Conservation (phyloP, 1,140 invertebrate genomes). For the Psix sp. region DNA sequence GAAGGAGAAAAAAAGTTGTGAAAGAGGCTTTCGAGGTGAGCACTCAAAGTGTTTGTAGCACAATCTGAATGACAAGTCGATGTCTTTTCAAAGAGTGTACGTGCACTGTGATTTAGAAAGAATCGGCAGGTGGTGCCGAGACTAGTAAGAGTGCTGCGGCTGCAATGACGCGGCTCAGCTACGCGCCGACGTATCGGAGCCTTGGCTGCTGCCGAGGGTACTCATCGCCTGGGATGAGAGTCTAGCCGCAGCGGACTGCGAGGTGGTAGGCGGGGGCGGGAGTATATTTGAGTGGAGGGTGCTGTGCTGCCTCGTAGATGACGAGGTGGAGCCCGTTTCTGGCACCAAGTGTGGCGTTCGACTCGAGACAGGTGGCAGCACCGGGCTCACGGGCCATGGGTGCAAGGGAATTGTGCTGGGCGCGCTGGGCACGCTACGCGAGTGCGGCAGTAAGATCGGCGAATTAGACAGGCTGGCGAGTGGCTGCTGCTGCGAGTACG, state of each 20-base stretch:
- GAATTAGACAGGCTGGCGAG: constrained; percentile 73
- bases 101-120: too few species aligned
- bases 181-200: constrained; percentile 72
- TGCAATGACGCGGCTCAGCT: constrained; percentile 76
- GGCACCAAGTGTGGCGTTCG: constrained; percentile 85
- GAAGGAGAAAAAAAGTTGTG: too few species aligned
- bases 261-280: constrained; percentile 65
- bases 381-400: constrained; percentile 85
- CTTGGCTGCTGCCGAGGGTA: constrained; percentile 72
- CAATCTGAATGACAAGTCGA: constrained; percentile 14
- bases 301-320: constrained; percentile 61
- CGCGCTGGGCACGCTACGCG: constrained; percentile 77
- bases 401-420: constrained; percentile 77
- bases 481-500: constrained; percentile 65
- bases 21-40: too few species aligned
- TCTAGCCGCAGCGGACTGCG: constrained; percentile 65
- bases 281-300: constrained; percentile 67
- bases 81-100: constrained; percentile 16
- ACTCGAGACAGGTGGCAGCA: constrained; percentile 83
- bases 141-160: constrained; percentile 76
- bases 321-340: constrained; percentile 77
- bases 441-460: constrained; percentile 78
- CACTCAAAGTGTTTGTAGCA: too few species aligned
- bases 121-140: too few species aligned
- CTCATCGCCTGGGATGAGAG: constrained; percentile 72